Conservation (phyloP, 2,113 vertebrate species). For the Murina feae region DNA sequence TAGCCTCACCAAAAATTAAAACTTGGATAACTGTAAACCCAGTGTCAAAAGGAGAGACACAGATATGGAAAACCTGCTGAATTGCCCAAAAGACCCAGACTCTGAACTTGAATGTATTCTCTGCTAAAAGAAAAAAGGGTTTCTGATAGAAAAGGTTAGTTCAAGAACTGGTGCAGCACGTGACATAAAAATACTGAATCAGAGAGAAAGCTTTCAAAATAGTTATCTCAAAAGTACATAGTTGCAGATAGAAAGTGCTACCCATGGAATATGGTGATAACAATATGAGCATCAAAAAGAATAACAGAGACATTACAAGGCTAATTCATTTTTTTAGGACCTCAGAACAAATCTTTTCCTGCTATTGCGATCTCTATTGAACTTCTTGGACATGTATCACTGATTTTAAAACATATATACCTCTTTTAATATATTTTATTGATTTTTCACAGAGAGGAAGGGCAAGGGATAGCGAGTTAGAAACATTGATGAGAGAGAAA, state of each 20-base stretch:
- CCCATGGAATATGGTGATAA: neutral
- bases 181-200: neutral
- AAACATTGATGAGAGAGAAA: too few relatives aligned
- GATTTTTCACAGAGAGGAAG: too few relatives aligned
- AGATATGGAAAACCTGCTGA: neutral
- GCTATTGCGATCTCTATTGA: neutral
- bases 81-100: neutral
- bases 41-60: neutral
- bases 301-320: neutral
- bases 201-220: neutral
- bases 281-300: neutral
- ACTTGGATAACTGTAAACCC: neutral
- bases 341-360: neutral
- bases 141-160: neutral
- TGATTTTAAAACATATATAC: neutral
- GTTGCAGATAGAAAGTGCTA: neutral
- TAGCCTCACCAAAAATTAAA: neutral
- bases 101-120: neutral
- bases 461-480: too few relatives aligned
- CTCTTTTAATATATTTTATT: too few relatives aligned
- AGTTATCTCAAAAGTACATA: neutral
- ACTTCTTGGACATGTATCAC: neutral
- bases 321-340: conserved; percentile 18
- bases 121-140: neutral
- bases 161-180: neutral